These are phyloP conservation scores for Luperina testacea DNA, from an alignment of 2,888 invertebrate genomes.

Conservation along the genomic window DNA sequence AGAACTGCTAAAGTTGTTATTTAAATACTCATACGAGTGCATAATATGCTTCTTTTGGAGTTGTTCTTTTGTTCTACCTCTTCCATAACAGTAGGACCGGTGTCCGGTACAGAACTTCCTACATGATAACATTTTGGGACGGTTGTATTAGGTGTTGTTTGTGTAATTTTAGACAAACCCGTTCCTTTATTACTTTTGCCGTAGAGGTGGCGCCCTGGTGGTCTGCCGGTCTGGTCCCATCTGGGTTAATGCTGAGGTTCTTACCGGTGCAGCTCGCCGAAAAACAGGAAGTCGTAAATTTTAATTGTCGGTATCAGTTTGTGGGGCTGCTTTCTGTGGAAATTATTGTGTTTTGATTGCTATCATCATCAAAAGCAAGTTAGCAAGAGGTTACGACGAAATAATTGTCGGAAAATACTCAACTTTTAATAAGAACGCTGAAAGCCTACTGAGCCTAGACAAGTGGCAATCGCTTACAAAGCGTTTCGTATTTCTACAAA, in stretches of 20 bases:
- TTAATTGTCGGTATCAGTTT: slow-evolving; percentile 33
- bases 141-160: slow-evolving; percentile 47
- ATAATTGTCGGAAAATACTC: background rate
- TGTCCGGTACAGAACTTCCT: slow-evolving; percentile 49
- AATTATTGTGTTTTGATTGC: slow-evolving; percentile 41
- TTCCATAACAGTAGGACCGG: slow-evolving; percentile 8
- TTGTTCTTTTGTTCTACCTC: slow-evolving; percentile 12
- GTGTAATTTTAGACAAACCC: slow-evolving; percentile 54
- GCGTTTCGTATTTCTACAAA: background rate
- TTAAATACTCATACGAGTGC: background rate
- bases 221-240: slow-evolving; percentile 35
- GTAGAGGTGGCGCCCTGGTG: slow-evolving; percentile 51
- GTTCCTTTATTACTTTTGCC: slow-evolving; percentile 40
- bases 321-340: slow-evolving; percentile 28
- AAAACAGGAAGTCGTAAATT: slow-evolving; percentile 56
- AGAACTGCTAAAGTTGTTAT: background rate
- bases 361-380: slow-evolving; percentile 16
- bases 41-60: background rate
- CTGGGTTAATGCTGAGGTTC: slow-evolving; percentile 49
- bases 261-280: slow-evolving; percentile 32
- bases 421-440: background rate
- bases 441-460: background rate
- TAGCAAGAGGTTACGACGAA: background rate
- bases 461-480: background rate
- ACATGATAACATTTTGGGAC: slow-evolving; percentile 46